Evolutionary conservation across 2,888 invertebrate species (phyloP).

Genomic region (Drosophila pseudotakahashii): DNA sequence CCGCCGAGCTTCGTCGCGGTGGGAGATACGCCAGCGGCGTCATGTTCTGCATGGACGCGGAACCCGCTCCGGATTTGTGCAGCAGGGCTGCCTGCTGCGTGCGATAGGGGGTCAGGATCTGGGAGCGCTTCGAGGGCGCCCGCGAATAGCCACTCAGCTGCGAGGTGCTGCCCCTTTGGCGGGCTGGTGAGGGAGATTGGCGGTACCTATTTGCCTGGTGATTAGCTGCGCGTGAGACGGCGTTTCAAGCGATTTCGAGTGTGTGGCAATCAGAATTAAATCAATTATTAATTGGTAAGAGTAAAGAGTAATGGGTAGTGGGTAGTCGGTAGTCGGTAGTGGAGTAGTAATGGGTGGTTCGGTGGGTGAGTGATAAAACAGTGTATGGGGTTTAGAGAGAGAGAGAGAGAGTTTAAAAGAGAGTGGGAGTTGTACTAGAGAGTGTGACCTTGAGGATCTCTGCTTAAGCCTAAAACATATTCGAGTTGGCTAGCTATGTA

Average conservation of each 20-base stretch:
- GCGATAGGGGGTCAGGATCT: constrained; percentile 81
- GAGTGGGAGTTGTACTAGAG: constrained; percentile 30
- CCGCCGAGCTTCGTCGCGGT: constrained; percentile 82
- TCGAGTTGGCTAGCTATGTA: constrained; percentile 44
- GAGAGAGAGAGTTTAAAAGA: background rate
- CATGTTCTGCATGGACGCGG: constrained; percentile 80
- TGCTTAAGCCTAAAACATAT: constrained; percentile 43
- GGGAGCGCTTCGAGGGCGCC: constrained; percentile 73
- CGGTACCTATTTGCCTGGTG: constrained; percentile 86
- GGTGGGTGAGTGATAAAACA: constrained; percentile 11
- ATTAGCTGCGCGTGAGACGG: constrained; percentile 82
- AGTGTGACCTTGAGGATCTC: constrained; percentile 44
- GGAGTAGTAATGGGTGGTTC: constrained; percentile 5
- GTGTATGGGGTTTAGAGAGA: constrained; percentile 18
- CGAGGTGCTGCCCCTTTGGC: constrained; percentile 85
- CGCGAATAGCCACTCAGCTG: constrained; percentile 68
- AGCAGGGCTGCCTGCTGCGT: constrained; percentile 75
- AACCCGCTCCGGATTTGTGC: constrained; percentile 60
- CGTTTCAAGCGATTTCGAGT: constrained; percentile 60
- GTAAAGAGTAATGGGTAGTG: constrained; percentile 33
- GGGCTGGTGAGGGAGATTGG: constrained; percentile 88
- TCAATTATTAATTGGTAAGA: constrained; percentile 53
- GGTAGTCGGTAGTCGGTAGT: no score
- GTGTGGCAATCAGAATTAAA: constrained; percentile 83
- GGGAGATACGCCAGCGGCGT: constrained; percentile 75